Percentiles rank a stretch among this genome's conserved stretches.
Conservation (phyloP, 2,888 invertebrate genomes). For the Gandaritis pyraliata region DNA sequence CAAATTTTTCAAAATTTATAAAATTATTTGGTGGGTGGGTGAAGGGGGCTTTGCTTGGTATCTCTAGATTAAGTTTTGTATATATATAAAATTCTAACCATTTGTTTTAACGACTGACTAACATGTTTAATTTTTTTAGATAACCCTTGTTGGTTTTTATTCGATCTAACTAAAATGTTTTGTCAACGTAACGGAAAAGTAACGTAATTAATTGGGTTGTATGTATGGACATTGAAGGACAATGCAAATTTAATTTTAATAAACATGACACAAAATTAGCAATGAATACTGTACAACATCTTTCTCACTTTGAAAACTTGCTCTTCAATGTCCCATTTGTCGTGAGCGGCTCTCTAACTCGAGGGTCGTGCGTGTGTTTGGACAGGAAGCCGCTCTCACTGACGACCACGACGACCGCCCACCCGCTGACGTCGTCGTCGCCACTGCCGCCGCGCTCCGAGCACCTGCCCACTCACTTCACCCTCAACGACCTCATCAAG, state of each 20-base stretch:
- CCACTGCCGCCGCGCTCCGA: slow-evolving; percentile 82
- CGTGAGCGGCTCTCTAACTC: slow-evolving; percentile 63
- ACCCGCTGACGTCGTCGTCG: slow-evolving; percentile 82
- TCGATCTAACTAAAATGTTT: not conserved
- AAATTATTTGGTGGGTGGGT: slow-evolving; percentile 83
- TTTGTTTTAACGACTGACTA: slow-evolving; percentile 21
- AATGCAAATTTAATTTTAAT: not conserved
- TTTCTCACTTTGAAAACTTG: slow-evolving; percentile 2
- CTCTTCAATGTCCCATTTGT: slow-evolving; percentile 28
- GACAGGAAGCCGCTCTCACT: slow-evolving; percentile 82
- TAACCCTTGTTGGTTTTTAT: slow-evolving; percentile 1
- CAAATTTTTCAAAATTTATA: slow-evolving; percentile 62
- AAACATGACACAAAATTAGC: not conserved
- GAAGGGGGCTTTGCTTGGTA: slow-evolving; percentile 86
- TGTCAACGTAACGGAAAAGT: no score
- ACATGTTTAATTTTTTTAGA: slow-evolving; percentile 4
- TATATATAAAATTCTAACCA: slow-evolving; percentile 5
- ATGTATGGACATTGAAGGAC: slow-evolving; percentile 22
- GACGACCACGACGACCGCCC: slow-evolving; percentile 84
- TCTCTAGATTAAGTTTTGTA: slow-evolving; percentile 58
- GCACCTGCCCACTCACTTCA: slow-evolving; percentile 82
- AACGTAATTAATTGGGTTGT: slow-evolving; percentile 13
- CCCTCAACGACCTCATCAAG: slow-evolving; percentile 84
- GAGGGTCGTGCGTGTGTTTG: slow-evolving; percentile 66
- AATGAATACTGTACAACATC: not conserved